Conservation (phyloP, 2,888 invertebrate genomes). For the Eilema caniola region DNA sequence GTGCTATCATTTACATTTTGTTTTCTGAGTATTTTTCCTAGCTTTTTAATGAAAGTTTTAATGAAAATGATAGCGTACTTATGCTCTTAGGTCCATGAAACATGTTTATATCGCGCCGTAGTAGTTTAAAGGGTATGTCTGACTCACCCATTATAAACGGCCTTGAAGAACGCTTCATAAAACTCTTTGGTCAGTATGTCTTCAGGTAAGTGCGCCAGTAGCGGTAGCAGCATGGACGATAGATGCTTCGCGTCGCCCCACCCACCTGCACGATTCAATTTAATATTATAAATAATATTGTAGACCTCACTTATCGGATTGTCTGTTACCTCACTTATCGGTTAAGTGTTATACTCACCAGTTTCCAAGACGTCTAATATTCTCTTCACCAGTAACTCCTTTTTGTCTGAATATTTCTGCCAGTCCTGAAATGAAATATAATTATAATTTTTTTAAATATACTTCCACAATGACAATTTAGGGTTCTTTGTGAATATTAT, state of each 20-base stretch:
- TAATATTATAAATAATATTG: background rate
- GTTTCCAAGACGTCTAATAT: conserved; percentile 70
- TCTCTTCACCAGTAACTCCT: conserved; percentile 88
- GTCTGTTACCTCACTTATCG: too few relatives aligned
- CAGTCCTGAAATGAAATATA: conserved; percentile 87
- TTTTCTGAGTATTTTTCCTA: too few relatives aligned
- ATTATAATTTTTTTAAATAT: too few relatives aligned
- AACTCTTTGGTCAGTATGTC: conserved; percentile 84
- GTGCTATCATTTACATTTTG: too few relatives aligned
- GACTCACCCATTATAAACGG: conserved; percentile 89
- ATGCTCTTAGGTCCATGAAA: too few relatives aligned
- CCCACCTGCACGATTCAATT: conserved; percentile 83
- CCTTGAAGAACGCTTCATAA: conserved; percentile 89
- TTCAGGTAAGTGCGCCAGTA: conserved; percentile 90
- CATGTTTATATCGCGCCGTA: too few relatives aligned
- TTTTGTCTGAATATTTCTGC: conserved; percentile 90
- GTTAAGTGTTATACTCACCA: conserved; percentile 53
- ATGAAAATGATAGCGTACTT: too few relatives aligned
- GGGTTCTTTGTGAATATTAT: too few relatives aligned
- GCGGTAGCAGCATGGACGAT: conserved; percentile 91
- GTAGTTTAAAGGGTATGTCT: background rate
- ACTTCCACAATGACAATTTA: too few relatives aligned
- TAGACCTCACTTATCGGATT: background rate
- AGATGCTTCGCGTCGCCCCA: conserved; percentile 92
- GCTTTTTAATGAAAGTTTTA: too few relatives aligned